These are phyloP conservation scores for Papilio xuthus DNA, from an alignment of 1,140 invertebrate species.

Conservation along the genomic window DNA sequence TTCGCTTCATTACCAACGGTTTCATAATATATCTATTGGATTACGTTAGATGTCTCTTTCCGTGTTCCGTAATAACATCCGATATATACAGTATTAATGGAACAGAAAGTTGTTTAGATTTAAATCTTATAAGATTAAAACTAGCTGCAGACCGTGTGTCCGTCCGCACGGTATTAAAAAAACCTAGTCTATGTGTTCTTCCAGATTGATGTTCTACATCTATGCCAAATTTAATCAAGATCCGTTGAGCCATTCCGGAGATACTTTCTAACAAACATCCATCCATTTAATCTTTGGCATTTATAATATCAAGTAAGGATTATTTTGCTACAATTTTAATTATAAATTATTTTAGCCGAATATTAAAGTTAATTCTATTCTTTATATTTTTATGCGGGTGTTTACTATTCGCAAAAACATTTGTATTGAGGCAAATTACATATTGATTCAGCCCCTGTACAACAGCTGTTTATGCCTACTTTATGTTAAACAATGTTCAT, in stretches of 20 bases:
- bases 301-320: no score
- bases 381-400: background rate
- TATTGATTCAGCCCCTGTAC: background rate
- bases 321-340: background rate
- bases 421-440: background rate
- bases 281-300: no score
- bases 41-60: constrained; percentile 16
- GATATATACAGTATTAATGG: background rate
- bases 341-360: background rate
- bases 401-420: background rate
- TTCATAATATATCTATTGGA: constrained; percentile 12
- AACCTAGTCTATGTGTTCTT: no score
- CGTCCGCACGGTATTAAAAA: no score
- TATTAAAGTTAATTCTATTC: no score
- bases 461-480: background rate
- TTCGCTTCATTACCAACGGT: background rate
- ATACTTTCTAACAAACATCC: no score
- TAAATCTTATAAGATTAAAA: no score
- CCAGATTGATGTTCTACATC: no score
- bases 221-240: no score
- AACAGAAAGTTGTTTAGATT: background rate
- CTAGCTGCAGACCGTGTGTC: no score
- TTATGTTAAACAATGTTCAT: background rate
- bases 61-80: constrained; percentile 9
- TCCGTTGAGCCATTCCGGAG: no score